These are phyloP conservation scores for Anthonomus grandis DNA, from an alignment of 1,140 invertebrate species.

Conservation along the genomic window DNA sequence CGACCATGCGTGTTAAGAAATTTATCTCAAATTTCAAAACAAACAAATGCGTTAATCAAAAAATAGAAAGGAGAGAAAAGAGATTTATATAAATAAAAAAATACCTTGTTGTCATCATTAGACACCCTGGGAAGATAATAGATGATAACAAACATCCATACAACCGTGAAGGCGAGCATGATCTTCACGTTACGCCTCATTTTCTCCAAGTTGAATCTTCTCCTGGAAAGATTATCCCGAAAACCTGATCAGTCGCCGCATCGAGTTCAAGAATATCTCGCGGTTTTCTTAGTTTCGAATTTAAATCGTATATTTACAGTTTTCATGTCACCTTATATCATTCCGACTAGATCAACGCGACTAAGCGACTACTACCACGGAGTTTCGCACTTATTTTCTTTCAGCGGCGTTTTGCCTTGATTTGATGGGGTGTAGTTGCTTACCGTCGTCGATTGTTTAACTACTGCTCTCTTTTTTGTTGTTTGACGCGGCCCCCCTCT, in stretches of 20 bases:
- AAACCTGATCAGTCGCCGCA: slow-evolving; percentile 10
- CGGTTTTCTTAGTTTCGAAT: too few relatives aligned
- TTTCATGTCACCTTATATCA: slow-evolving; percentile 5
- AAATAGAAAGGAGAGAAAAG: background rate
- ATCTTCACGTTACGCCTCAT: slow-evolving; percentile 54
- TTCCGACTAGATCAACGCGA: slow-evolving; percentile 11
- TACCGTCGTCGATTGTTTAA: background rate
- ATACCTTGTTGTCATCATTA: slow-evolving; percentile 22
- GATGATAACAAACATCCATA: slow-evolving; percentile 54
- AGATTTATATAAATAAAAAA: background rate
- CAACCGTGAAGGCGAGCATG: slow-evolving; percentile 50
- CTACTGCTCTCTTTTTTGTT: slow-evolving; percentile 8
- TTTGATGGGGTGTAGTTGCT: slow-evolving; percentile 9
- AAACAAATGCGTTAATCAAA: too few relatives aligned
- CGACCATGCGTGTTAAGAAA: too few relatives aligned
- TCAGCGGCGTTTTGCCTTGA: background rate
- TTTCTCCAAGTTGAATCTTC: slow-evolving; percentile 13
- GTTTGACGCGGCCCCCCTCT: background rate
- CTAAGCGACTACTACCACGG: slow-evolving; percentile 8
- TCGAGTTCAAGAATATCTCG: too few relatives aligned
- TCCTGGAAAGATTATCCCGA: background rate
- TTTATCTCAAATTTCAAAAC: too few relatives aligned
- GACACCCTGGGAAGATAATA: slow-evolving; percentile 46
- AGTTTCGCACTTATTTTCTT: too few relatives aligned
- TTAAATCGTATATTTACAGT: too few relatives aligned